phyloP scores from a whole-genome alignment of 2,113 vertebrate species.

The Apistogramma diplotaenia region DNA sequence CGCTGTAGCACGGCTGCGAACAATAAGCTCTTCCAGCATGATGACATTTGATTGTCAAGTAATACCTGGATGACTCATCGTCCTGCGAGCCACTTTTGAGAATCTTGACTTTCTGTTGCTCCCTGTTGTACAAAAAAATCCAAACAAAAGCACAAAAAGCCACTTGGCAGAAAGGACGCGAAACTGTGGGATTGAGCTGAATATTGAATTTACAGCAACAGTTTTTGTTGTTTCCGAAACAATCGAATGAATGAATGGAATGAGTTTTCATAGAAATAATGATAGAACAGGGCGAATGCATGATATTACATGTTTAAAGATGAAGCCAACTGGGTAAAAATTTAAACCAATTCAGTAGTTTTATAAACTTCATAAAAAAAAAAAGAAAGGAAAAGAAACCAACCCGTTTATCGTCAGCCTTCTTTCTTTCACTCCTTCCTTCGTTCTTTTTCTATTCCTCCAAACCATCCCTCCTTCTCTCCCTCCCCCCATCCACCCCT shows the following conservation, averaged over 20 bases:
- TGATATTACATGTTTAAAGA: neutral
- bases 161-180: slow-evolving; percentile 10
- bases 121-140: neutral
- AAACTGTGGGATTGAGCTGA: neutral
- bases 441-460: slow-evolving; percentile 13
- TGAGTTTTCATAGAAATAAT: neutral
- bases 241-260: neutral
- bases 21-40: slow-evolving; percentile 21
- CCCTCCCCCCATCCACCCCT: slow-evolving; percentile 10
- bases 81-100: slow-evolving; percentile 9
- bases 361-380: slow-evolving; percentile 13
- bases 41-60: slow-evolving; percentile 28
- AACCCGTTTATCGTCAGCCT: slow-evolving; percentile 6
- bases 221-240: neutral
- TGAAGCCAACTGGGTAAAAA: neutral
- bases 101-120: slow-evolving; percentile 24
- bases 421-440: neutral
- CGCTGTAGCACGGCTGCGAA: neutral
- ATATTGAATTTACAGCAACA: neutral
- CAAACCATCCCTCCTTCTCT: slow-evolving; percentile 2
- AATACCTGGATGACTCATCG: slow-evolving; percentile 4
- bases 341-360: neutral
- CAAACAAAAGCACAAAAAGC: slow-evolving; percentile 33
- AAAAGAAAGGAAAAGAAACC: slow-evolving; percentile 5
- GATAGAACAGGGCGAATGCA: neutral